Evolutionary conservation across 1,140 invertebrate genomes (phyloP).

Genomic region (Zaprionus inermis): DNA sequence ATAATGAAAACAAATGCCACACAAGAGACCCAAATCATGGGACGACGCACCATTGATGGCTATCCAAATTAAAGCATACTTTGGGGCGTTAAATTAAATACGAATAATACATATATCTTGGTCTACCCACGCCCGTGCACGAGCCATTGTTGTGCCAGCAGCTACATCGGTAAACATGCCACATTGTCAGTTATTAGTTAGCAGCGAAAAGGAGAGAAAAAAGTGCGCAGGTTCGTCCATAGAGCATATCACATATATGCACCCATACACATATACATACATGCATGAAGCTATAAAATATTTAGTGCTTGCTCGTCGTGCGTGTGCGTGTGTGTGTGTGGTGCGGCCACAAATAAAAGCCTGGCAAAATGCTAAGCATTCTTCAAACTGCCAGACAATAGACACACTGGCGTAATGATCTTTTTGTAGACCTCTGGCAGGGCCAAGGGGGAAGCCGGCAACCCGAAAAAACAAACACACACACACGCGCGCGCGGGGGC

Average conservation of each 20-base stretch:
- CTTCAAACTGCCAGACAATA: slow-evolving; percentile 74
- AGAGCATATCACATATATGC: slow-evolving; percentile 7
- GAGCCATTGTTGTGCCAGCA: slow-evolving; percentile 30
- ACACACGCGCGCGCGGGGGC: slow-evolving; percentile 15
- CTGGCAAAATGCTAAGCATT: slow-evolving; percentile 67
- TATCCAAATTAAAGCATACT: slow-evolving; percentile 50
- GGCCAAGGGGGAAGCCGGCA: neutral
- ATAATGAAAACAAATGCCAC: slow-evolving; percentile 41
- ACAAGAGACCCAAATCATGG: slow-evolving; percentile 21
- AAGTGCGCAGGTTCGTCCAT: slow-evolving; percentile 5
- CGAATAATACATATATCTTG: neutral
- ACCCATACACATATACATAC: slow-evolving; percentile 1
- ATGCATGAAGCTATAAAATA: slow-evolving; percentile 67
- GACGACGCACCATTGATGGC: slow-evolving; percentile 29
- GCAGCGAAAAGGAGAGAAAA: slow-evolving; percentile 8
- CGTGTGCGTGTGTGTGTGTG: slow-evolving; percentile 3
- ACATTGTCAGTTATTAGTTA: slow-evolving; percentile 37
- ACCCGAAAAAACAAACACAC: slow-evolving; percentile 27
- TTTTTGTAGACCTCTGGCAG: slow-evolving; percentile 55
- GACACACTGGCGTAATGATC: slow-evolving; percentile 73
- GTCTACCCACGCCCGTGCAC: no score
- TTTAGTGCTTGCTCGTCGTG: slow-evolving; percentile 67
- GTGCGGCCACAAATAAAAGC: slow-evolving; percentile 44
- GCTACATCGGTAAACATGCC: slow-evolving; percentile 25
- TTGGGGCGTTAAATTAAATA: slow-evolving; percentile 38